Percentiles rank a stretch among this genome's conserved stretches.
Evolutionary conservation across 92 coral and sea anemone species (phyloP).

Genomic region (Blastomussa wellsi): DNA sequence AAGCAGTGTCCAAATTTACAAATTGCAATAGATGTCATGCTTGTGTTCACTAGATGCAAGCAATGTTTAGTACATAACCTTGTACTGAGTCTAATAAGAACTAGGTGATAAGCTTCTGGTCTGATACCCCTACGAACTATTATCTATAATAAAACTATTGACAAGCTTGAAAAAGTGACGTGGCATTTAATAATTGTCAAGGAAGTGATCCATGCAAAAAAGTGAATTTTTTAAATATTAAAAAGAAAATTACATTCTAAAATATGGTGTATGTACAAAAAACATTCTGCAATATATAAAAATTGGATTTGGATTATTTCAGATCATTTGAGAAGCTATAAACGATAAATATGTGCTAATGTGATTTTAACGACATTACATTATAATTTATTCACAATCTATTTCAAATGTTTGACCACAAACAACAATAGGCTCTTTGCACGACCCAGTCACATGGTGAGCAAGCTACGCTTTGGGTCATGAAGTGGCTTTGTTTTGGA

Average conservation of each 20-base stretch:
- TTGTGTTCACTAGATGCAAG: neutral
- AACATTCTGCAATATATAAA: neutral
- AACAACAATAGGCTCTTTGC: too few species aligned
- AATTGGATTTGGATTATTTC: neutral
- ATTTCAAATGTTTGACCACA: neutral
- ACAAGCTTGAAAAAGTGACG: neutral
- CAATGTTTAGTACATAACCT: neutral
- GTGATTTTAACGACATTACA: neutral
- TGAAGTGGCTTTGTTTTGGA: too few species aligned
- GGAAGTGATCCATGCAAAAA: neutral
- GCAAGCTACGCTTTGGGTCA: too few species aligned
- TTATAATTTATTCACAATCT: neutral
- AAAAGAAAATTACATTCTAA: too few species aligned
- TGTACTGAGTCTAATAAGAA: neutral
- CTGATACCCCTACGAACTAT: too few species aligned
- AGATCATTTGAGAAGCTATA: neutral
- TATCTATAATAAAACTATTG: too few species aligned
- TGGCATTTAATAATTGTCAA: neutral
- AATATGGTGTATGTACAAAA: neutral
- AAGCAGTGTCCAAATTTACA: too few species aligned
- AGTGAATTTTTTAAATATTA: too few species aligned
- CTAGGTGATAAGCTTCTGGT: too few species aligned
- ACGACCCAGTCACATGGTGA: too few species aligned
- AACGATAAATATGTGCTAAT: neutral
- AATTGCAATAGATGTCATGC: neutral